Base-by-base conservation (phyloP, 2,888 invertebrate species). In the Chalcis sispes region DNA sequence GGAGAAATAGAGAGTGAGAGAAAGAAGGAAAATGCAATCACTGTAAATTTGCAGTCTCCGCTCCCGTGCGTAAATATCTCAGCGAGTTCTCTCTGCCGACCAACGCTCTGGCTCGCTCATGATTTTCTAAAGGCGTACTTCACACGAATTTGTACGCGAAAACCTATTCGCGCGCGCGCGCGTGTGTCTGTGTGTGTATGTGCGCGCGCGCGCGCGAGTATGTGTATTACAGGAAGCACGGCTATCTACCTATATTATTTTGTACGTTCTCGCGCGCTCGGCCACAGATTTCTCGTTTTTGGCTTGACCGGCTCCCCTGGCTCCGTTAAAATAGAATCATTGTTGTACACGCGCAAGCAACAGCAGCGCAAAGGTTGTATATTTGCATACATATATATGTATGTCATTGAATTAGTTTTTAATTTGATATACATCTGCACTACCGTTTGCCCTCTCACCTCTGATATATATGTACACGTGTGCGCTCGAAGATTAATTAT, bases 401-500 rank as follows among this genome's bases (percentile, higher is more conserved):
- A 32, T 82, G 81, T 84, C 83, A 82, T 85, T 82, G 82, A 80
- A 86, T 86, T 86, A 84, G 82, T 86, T 86, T 85, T 86, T 86
- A 85, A 86, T 86, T 86, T 77, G 80, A 69, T 78, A 77, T 73
- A 72, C 70, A 75, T 54, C 72, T n/a, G 59, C 29, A 54, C 77
- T 20, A 7, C 1, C 27, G 25, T 15, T 25, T n/a, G n/a, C 59
- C 52, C 29, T 18, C 13, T 23, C 32, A 42, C n/a, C n/a, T 46
- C 36, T 80, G 80, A 82, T 80, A 82, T 82, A 81, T n/a, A n/a
- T n/a, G n/a, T n/a, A n/a, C n/a, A n/a, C n/a, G n/a, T n/a, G n/a
- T n/a, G n/a, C 80, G 82, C 82, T 82, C 82, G 80, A 81, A 81
- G 82, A 85, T 84, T 85, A 84, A 85, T 84, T 83, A 81, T 61